phyloP scores from a whole-genome alignment of 2,888 invertebrate species.

The Synergus japonicus region DNA sequence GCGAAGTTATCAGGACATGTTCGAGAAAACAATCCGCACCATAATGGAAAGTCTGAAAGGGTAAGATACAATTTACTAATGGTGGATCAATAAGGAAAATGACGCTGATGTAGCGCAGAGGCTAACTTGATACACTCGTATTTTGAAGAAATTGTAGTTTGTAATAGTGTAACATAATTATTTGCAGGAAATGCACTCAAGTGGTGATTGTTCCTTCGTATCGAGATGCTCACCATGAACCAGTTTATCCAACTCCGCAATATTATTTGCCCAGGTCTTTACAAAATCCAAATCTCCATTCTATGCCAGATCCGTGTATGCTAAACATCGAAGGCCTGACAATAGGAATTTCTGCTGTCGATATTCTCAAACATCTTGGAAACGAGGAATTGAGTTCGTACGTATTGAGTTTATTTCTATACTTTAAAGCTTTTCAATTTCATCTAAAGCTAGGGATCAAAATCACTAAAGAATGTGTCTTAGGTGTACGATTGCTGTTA shows the following conservation, averaged over 20 bases:
- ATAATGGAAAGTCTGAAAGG: constrained; percentile 82
- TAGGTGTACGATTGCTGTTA: neutral
- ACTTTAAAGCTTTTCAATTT: neutral
- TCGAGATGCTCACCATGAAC: constrained; percentile 88
- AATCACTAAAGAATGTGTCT: neutral
- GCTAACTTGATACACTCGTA: too few relatives aligned
- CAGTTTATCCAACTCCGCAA: constrained; percentile 91
- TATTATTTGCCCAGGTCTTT: constrained; percentile 79
- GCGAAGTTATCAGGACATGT: constrained; percentile 86
- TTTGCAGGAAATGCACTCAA: constrained; percentile 82
- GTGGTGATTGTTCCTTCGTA: constrained; percentile 87
- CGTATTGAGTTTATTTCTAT: constrained; percentile 66
- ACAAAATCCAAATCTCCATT: constrained; percentile 82
- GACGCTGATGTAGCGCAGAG: too few relatives aligned
- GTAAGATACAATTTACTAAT: constrained; percentile 72
- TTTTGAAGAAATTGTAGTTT: too few relatives aligned
- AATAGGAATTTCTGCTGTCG: constrained; percentile 89
- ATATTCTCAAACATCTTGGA: constrained; percentile 89
- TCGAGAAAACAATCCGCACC: constrained; percentile 84
- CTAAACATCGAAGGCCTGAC: constrained; percentile 87
- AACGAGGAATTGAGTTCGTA: constrained; percentile 88
- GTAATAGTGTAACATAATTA: constrained; percentile 36
- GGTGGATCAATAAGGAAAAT: too few relatives aligned
- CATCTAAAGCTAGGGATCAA: neutral
- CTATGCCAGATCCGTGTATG: constrained; percentile 90